These are phyloP conservation scores for Phallusia fumigata DNA, from an alignment of 23 tunicate species.

Conservation along the genomic window DNA sequence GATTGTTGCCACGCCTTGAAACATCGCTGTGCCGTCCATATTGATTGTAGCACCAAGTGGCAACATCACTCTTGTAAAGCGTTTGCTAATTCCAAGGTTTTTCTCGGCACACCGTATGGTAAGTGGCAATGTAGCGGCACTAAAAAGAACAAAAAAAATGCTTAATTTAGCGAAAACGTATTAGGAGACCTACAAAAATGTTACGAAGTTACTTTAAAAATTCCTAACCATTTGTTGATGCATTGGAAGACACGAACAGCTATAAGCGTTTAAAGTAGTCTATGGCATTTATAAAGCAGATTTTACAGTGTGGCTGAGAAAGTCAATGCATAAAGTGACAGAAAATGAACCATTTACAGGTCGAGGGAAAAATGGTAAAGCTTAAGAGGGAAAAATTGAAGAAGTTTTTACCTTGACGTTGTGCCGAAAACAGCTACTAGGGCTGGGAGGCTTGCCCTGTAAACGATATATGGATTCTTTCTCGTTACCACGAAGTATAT, in stretches of 20 bases:
- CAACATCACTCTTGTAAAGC: slow-evolving; percentile 70
- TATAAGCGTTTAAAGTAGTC: no score
- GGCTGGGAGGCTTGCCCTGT: slow-evolving; percentile 41
- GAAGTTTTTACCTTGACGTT: slow-evolving; percentile 52
- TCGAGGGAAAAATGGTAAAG: no score
- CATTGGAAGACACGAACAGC: no score
- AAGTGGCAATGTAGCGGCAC: slow-evolving; percentile 89
- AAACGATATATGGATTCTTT: slow-evolving; percentile 71
- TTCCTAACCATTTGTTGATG: not conserved
- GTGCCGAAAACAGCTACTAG: slow-evolving; percentile 84
- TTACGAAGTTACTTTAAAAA: not conserved
- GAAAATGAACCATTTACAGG: no score
- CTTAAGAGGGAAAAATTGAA: no score
- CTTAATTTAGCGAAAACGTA: no score
- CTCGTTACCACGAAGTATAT: slow-evolving; percentile 65
- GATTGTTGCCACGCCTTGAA: slow-evolving; percentile 97
- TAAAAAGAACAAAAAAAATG: not conserved
- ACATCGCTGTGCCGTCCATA: slow-evolving; percentile 97
- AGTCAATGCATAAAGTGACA: no score
- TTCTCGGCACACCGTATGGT: slow-evolving; percentile 82
- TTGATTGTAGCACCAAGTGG: slow-evolving; percentile 99
- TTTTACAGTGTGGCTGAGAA: no score
- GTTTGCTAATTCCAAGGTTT: slow-evolving; percentile 65
- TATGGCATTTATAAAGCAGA: no score
- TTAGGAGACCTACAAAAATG: no score